Percentiles rank a stretch among this genome's conserved stretches.
Evolutionary conservation across 2,113 vertebrate species (phyloP).

Genomic region (Copsychus sechellarum): DNA sequence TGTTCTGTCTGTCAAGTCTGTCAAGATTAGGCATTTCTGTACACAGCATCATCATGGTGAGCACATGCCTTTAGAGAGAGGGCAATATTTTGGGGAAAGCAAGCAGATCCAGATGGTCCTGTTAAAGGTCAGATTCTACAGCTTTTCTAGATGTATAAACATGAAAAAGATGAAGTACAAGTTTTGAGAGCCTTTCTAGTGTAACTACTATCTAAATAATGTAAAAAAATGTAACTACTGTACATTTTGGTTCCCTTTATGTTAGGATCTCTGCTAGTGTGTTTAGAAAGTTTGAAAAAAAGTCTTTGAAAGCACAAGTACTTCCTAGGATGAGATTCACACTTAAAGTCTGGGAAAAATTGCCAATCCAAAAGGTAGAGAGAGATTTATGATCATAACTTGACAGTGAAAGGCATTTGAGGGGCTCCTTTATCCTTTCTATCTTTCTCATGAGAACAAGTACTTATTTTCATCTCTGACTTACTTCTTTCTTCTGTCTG

Average conservation of each 20-base stretch:
- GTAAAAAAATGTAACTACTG: too few species aligned
- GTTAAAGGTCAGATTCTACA: not conserved
- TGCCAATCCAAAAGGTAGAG: not conserved
- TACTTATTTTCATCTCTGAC: not conserved
- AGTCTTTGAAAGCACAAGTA: not conserved
- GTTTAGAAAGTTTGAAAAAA: not conserved
- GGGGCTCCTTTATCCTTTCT: not conserved
- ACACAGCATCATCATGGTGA: not conserved
- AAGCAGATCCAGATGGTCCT: not conserved
- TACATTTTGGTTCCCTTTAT: not conserved
- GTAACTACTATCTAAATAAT: not conserved
- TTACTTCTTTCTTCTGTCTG: not conserved
- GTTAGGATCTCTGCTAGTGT: not conserved
- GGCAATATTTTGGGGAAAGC: not conserved
- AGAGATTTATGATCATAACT: not conserved
- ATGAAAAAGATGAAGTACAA: not conserved
- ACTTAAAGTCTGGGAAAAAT: not conserved
- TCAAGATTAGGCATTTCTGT: not conserved
- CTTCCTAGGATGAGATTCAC: not conserved
- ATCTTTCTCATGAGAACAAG: not conserved
- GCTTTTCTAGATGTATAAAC: not conserved
- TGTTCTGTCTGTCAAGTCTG: not conserved
- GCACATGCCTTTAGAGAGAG: not conserved
- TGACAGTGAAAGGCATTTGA: not conserved
- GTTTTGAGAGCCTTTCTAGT: not conserved